Conservation (phyloP, 2,797 vertebrate genomes). For the Sebastes jordani region DNA sequence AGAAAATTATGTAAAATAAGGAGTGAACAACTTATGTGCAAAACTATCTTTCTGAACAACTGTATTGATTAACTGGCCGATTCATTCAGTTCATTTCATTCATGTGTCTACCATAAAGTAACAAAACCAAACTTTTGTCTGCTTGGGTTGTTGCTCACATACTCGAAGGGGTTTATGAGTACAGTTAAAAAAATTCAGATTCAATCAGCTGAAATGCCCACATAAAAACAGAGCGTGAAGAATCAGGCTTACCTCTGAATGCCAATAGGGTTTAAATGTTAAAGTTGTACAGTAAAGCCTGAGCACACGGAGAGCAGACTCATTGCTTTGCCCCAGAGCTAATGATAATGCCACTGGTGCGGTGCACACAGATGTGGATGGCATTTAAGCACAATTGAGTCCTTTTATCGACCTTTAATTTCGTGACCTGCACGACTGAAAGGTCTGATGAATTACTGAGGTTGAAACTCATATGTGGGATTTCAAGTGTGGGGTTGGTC, state of each 20-base stretch:
- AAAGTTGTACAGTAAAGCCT: slow-evolving; percentile 26
- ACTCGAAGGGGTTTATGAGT: neutral
- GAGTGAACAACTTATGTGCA: neutral
- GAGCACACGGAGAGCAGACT: slow-evolving; percentile 11
- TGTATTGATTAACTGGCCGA: neutral
- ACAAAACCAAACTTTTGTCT: neutral
- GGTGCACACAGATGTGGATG: slow-evolving; percentile 14
- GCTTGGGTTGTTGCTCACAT: neutral
- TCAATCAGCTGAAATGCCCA: neutral
- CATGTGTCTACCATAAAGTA: neutral
- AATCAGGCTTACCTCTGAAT: slow-evolving; percentile 16
- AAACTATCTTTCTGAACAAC: neutral
- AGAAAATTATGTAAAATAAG: neutral
- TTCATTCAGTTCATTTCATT: neutral
- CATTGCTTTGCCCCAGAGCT: slow-evolving; percentile 16
- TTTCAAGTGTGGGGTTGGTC: neutral
- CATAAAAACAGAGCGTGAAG: neutral
- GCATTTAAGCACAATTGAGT: slow-evolving; percentile 42
- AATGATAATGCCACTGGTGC: slow-evolving; percentile 26
- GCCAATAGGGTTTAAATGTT: slow-evolving; percentile 37
- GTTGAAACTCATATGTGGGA: neutral
- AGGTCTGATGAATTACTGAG: slow-evolving; percentile 25
- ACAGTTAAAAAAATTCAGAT: neutral
- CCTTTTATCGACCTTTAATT: slow-evolving; percentile 46
- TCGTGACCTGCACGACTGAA: neutral